These are phyloP conservation scores for Salarias fasciatus DNA, from an alignment of 2,797 vertebrate species.

Conservation along the genomic window DNA sequence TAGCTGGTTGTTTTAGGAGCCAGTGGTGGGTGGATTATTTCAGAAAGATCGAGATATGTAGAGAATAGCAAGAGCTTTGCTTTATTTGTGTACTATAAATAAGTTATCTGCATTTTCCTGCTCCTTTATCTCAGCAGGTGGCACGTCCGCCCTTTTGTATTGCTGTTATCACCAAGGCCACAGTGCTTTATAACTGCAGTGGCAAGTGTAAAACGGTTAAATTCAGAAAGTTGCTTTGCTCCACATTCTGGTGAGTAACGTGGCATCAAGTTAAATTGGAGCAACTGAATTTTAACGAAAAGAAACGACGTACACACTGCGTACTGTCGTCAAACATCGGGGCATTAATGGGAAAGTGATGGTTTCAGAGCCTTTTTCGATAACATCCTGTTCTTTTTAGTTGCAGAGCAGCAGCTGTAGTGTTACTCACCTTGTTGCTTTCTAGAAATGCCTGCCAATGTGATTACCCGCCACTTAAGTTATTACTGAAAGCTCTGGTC, in stretches of 20 bases:
- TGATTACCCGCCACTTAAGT: conserved; percentile 57
- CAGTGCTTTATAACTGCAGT: not conserved
- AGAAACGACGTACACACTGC: too few species aligned
- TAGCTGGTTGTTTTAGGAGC: too few species aligned
- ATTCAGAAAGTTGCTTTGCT: conserved; percentile 2
- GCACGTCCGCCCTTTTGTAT: too few species aligned
- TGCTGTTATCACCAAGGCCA: conserved; percentile 9
- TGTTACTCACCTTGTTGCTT: not conserved
- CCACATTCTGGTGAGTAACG: not conserved
- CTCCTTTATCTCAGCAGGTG: conserved; percentile 36
- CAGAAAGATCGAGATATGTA: conserved; percentile 1
- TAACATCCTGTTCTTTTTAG: not conserved
- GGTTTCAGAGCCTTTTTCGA: not conserved
- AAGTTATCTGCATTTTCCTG: conserved; percentile 21
- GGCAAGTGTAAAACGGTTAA: conserved; percentile 7
- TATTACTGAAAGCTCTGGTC: conserved; percentile 56
- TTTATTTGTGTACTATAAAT: conserved; percentile 52
- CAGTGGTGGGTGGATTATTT: too few species aligned
- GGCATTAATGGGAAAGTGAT: not conserved
- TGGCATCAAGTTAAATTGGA: not conserved
- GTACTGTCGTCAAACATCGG: too few species aligned
- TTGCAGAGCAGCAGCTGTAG: not conserved
- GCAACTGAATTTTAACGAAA: not conserved
- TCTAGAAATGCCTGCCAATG: conserved; percentile 27
- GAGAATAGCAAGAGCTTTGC: conserved; percentile 25